A percentile compares a stretch with the other conserved stretches of the same genome.
phyloP scores from a whole-genome alignment of 2,888 invertebrate species.

The Synanthedon myopaeformis region DNA sequence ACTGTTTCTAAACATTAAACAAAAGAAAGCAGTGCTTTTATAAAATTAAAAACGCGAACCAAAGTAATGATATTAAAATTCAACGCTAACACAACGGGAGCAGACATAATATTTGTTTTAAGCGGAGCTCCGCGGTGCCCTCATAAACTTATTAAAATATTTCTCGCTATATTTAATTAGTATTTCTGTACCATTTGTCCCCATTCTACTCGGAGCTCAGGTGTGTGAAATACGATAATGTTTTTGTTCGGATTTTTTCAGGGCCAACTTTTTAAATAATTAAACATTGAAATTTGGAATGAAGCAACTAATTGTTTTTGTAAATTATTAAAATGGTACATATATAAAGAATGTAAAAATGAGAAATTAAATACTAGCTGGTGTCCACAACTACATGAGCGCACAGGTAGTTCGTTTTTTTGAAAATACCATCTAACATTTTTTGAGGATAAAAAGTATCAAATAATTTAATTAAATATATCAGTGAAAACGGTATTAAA shows the following conservation, averaged over 20 bases:
- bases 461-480: no score
- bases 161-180: constrained; percentile 66
- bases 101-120: constrained; percentile 64
- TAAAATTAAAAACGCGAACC: constrained; percentile 61
- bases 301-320: no score
- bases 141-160: constrained; percentile 70
- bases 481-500: no score
- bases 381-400: no score
- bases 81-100: constrained; percentile 46
- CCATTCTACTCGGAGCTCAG: constrained; percentile 37
- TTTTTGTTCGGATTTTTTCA: not conserved
- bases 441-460: no score
- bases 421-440: no score
- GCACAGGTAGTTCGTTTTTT: no score
- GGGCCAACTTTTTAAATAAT: no score
- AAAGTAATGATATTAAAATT: constrained; percentile 68
- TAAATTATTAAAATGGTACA: no score
- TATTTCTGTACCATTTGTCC: constrained; percentile 54
- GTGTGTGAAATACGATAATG: constrained; percentile 21
- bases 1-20: not conserved
- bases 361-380: no score
- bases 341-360: no score
- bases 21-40: constrained; percentile 30
- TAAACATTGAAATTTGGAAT: no score
- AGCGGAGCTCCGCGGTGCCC: constrained; percentile 33